Base-by-base conservation (phyloP, 2,797 vertebrate genomes). In the Petrocephalus sullivani region DNA sequence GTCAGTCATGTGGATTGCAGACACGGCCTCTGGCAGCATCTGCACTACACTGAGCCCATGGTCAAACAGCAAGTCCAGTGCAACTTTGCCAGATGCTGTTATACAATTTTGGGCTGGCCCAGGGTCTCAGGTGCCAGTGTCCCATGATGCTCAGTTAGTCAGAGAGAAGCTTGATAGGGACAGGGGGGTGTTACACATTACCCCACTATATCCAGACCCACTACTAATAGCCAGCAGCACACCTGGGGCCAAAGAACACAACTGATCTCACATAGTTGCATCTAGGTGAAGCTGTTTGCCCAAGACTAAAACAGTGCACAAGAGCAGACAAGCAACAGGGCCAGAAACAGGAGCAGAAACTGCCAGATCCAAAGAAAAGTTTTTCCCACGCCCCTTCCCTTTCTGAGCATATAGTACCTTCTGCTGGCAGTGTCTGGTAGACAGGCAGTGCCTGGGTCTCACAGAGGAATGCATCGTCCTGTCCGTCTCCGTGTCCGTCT, bases 361-460 rank as follows among this genome's bases (percentile, higher is more conserved):
- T 46, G 33, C 33, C 2, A 41, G 33, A 75, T 19, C 33, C 41
- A 41, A 41, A 16, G 14, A 8, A 75, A 46, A 75, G 0, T 75
- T 75, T 41, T 41, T 41, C 5, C 67, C 67, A 75, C 1, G 16
- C 33, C 23, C 28, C 84, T 6, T 16, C 49, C 49, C 49, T 53
- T 83, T 82, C 78, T 46, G 85, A 19, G 7, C 1, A n/a, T 78
- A 82, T 46, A 9, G n/a, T 89, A 89, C 89, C 89, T 89, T 86
- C 56, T 88, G 83, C 64, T 53, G 19, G 64, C 54, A 71, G 67
- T 37, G 41, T 37, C 83, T 85, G 14, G 87, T 3, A 0, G 54
- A 41, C 23, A 23, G 83, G 49, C 56, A 85, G 21, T n/a, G 84
- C 28, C 37, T 6, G 56, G 54, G 21, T 49, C 54, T 75, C 41